Evolutionary conservation across 92 coral and sea anemone genomes (phyloP).

Genomic region (Epizoanthus fatuus): DNA sequence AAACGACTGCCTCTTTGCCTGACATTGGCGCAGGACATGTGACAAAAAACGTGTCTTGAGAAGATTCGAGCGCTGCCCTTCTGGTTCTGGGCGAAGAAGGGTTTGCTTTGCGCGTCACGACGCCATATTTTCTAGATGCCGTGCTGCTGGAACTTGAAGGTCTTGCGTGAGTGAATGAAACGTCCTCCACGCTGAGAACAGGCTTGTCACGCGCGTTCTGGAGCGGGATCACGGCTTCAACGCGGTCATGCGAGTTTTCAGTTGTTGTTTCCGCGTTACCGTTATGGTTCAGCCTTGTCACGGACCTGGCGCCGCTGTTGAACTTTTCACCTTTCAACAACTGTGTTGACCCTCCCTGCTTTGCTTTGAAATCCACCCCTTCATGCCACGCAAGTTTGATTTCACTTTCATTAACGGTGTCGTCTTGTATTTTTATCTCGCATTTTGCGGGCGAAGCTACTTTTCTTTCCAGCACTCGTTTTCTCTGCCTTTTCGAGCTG

Average conservation of each 20-base stretch:
- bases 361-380: not conserved
- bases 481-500: not conserved
- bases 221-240: constrained; percentile 1
- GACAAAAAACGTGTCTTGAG: not conserved
- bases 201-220: constrained; percentile 19
- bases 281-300: not conserved
- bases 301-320: not conserved
- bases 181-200: constrained; percentile 16
- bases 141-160: not conserved
- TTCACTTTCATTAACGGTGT: constrained; percentile 8
- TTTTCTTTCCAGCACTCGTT: constrained; percentile 41
- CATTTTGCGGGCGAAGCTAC: constrained; percentile 28
- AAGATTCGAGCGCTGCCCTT: not conserved
- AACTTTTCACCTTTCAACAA: constrained; percentile 6
- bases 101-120: not conserved
- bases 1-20: not conserved
- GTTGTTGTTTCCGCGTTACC: not conserved
- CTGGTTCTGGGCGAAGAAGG: constrained; percentile 1
- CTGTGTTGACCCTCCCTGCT: not conserved
- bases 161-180: constrained; percentile 30
- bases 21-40: constrained; percentile 2
- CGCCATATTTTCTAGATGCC: not conserved
- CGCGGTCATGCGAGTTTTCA: not conserved
- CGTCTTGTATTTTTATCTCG: constrained; percentile 1
- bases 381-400: constrained; percentile 67